Evolutionary conservation across 1,140 invertebrate genomes (phyloP), one percentile per base, ranked within the genome.

Genomic region (Plutomurus gul): DNA sequence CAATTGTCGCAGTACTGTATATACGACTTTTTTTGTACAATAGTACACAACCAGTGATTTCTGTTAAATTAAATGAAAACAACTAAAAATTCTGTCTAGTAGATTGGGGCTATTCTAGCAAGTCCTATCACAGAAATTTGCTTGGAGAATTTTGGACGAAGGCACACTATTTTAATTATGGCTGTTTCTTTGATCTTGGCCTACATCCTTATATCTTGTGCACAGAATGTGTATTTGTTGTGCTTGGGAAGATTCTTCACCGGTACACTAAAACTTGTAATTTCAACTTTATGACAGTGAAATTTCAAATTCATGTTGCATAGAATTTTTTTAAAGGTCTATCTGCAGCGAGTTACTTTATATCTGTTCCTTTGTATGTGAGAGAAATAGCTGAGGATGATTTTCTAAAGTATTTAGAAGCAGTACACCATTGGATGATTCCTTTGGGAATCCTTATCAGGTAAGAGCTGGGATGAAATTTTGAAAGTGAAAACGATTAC

Each of bases 181-280:
- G 92, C 93, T 1, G 84, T 95, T 30, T 93, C 95, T 1, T 97
- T 96, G 85, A 90, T 95, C 33, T 82, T 87, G 30, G 94, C 94
- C 30, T 96, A 93, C 93, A 84, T 89, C 1, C 82, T 93, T 0
- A 91, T 96, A 18, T 91, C 92, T 72, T 92, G 90, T 85, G 89
- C 91, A 3, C 25, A 43, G 18, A n/a, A 93, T 92, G 1, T 89
- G 94, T 30, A 82, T 91, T 6, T 90, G 91, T 85, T 94, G 1
- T 92, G 89, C 11, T 90, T 90, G 75, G 87, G 91, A 0, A 88
- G 95, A 47, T 90, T 95, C 75, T 87, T 96, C 47, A 92, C 91
- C 73, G 94, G 94, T 49, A 43, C n/a, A n/a, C n/a, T n/a, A n/a
- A n/a, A n/a, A n/a, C n/a, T n/a, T n/a, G n/a, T n/a, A n/a, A n/a